phyloP scores from a whole-genome alignment of 2,888 invertebrate genomes.

The Caenorhabditis sp. region DNA sequence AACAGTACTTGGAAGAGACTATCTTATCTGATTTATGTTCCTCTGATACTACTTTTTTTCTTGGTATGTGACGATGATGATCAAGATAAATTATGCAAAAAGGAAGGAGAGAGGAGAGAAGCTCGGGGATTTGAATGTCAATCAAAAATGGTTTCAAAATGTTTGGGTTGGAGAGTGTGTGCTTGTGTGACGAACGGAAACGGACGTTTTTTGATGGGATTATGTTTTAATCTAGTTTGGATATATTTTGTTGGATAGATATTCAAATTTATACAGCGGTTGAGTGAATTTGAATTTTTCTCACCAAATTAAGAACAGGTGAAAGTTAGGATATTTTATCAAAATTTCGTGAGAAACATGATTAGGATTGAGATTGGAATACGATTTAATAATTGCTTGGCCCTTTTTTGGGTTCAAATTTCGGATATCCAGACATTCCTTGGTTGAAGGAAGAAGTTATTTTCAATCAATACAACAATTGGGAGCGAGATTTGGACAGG shows the following conservation, averaged over 20 bases:
- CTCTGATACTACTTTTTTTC: slow-evolving; percentile 22
- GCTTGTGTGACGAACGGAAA: not conserved
- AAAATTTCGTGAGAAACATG: too few relatives aligned
- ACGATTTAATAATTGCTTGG: too few relatives aligned
- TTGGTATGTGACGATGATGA: not conserved
- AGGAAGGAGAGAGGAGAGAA: slow-evolving; percentile 18
- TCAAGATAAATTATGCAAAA: slow-evolving; percentile 41
- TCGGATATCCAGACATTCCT: too few relatives aligned
- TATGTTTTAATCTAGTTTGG: not conserved
- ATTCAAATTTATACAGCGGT: not conserved
- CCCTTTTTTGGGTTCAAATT: too few relatives aligned
- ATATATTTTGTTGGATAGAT: not conserved
- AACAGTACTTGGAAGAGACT: not conserved
- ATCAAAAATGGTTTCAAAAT: slow-evolving; percentile 31
- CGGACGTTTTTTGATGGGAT: not conserved
- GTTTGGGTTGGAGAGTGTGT: slow-evolving; percentile 6
- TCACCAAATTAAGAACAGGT: not conserved
- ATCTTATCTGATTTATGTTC: slow-evolving; percentile 26
- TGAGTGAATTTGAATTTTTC: not conserved
- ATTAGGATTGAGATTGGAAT: too few relatives aligned
- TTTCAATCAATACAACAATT: too few relatives aligned
- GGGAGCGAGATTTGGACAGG: too few relatives aligned
- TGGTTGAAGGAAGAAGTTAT: too few relatives aligned
- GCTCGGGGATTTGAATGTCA: slow-evolving; percentile 35
- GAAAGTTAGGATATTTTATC: not conserved